Evolutionary conservation across 2,797 vertebrate species (phyloP).

Genomic region (Ciconia nigra): DNA sequence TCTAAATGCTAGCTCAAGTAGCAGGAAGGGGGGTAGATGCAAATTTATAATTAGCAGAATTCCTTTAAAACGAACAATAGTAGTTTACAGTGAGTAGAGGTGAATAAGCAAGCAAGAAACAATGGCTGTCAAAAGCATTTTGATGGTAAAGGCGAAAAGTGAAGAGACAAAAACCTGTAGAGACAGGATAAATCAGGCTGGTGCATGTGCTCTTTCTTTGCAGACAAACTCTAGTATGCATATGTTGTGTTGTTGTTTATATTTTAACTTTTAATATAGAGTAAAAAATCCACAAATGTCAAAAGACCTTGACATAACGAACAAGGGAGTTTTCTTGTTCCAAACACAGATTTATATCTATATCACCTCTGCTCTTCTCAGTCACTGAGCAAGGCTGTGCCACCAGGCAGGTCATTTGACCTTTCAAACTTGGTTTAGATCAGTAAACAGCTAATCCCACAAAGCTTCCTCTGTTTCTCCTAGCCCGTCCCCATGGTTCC

Average conservation of each 20-base stretch:
- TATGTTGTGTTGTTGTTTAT: background rate
- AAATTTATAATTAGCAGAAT: background rate
- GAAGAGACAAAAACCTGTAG: background rate
- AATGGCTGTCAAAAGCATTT: background rate
- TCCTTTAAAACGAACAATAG: background rate
- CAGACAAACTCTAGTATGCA: background rate
- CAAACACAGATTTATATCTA: background rate
- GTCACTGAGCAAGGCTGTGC: background rate
- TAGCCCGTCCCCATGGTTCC: fast-evolving
- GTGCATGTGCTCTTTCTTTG: background rate
- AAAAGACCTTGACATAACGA: background rate
- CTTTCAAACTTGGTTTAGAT: background rate
- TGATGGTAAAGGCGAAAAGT: background rate
- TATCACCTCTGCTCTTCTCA: background rate
- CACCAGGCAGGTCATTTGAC: background rate
- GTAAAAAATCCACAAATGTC: background rate
- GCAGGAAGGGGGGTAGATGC: background rate
- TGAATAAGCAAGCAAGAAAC: background rate
- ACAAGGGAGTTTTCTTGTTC: background rate
- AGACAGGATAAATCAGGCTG: background rate
- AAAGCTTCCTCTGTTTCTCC: background rate
- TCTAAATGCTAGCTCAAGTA: background rate
- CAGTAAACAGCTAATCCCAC: background rate
- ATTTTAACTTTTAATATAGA: background rate
- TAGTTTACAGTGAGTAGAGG: background rate